Evolutionary conservation across 2,113 vertebrate genomes (phyloP).

Genomic region (Oncorhynchus clarkii): DNA sequence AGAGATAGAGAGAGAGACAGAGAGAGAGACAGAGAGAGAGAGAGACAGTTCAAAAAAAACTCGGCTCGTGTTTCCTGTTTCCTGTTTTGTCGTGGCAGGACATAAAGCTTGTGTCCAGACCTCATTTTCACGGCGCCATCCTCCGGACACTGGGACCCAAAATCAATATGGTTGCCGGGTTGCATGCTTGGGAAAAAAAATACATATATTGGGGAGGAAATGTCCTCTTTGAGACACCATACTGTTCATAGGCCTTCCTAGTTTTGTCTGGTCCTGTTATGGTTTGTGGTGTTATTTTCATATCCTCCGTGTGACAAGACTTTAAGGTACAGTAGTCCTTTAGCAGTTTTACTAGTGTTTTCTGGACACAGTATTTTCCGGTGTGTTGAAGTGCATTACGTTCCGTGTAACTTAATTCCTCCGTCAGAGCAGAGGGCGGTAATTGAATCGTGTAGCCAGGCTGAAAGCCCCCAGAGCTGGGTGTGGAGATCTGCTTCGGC

Average conservation of each 20-base stretch:
- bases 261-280: constrained; percentile 18
- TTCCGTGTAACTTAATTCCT: constrained; percentile 89
- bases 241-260: too few species aligned
- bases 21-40: too few species aligned
- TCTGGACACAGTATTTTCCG: constrained; percentile 34
- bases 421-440: constrained; percentile 86
- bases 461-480: constrained; percentile 86
- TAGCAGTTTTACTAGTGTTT: constrained; percentile 12
- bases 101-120: constrained; percentile 75
- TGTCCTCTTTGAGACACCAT: too few species aligned
- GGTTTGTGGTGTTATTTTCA: constrained; percentile 26
- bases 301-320: not conserved
- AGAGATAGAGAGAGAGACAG: too few species aligned
- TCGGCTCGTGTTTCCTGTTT: constrained; percentile 76
- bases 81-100: constrained; percentile 66
- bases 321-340: too few species aligned
- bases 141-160: constrained; percentile 60
- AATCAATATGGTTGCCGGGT: constrained; percentile 69
- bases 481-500: constrained; percentile 79
- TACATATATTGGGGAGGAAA: too few species aligned
- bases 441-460: constrained; percentile 91
- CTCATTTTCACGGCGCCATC: constrained; percentile 77
- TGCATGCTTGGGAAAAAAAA: not conserved
- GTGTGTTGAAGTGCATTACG: constrained; percentile 81
- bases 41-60: too few species aligned